Percentiles rank a stretch among this genome's conserved stretches.
These are phyloP conservation scores for Pogonocherus hispidulus DNA, from an alignment of 2,888 invertebrate species.

Conservation along the genomic window DNA sequence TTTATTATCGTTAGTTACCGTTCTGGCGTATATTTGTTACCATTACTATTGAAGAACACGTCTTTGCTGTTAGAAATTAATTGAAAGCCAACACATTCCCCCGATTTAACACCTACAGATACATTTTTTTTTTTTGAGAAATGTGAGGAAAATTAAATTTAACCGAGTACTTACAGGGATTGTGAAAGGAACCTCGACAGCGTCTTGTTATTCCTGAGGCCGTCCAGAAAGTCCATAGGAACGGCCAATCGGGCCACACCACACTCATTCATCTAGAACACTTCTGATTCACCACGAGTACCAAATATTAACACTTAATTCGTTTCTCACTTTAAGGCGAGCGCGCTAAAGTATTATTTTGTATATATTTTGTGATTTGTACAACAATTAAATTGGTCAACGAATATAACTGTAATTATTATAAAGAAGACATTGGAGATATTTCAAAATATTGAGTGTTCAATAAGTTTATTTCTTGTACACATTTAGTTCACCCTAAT, in stretches of 20 bases:
- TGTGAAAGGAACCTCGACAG: conserved; percentile 83
- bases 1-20: too few species aligned
- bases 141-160: too few species aligned
- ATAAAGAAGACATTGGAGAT: neutral
- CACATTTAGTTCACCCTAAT: too few species aligned
- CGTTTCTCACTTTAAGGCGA: neutral
- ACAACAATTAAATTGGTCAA: neutral
- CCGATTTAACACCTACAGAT: too few species aligned
- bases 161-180: conserved; percentile 78
- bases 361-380: neutral
- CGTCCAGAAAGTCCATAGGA: conserved; percentile 74
- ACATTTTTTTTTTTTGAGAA: too few species aligned
- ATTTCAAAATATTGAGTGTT: neutral
- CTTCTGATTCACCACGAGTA: neutral
- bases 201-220: conserved; percentile 82
- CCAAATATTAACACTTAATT: neutral
- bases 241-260: conserved; percentile 26
- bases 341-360: neutral
- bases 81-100: too few species aligned
- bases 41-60: too few species aligned
- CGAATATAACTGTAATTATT: neutral
- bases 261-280: conserved; percentile 25
- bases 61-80: too few species aligned
- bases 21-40: too few species aligned
- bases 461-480: neutral